Base-by-base conservation (phyloP, 1,140 invertebrate genomes). In the Procambarus clarkii region DNA sequence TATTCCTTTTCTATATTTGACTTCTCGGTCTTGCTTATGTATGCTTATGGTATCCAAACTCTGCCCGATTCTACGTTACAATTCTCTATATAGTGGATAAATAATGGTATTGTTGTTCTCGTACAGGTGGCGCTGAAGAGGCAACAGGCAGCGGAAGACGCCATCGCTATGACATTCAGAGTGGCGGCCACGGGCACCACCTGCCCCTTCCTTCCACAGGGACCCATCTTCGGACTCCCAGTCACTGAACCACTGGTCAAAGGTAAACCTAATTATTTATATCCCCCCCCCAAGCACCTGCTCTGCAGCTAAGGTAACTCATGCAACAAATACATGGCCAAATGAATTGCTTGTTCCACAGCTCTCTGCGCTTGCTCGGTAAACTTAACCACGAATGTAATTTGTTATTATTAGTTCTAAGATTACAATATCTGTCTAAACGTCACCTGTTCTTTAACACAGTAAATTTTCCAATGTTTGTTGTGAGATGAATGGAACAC, bases 111-210 rank as follows among this genome's bases (percentile, higher is more conserved):
- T 34, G 34, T 34, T 76, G 21, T 13, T 46, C 45, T 64, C 46
- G 44, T 94, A 45, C 94, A 99, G 97, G 98, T 99, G n/a, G 98
- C 98, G 18, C 94, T 99, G 85, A 99, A 99, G 95, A 95, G 98
- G 71, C 98, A 99, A 94, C 98, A 99, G 95, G 98, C 98, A 0
- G 98, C 98, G 0, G 98, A 99, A 95, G 98, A 99, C 94, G 98
- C 98, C 54, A 98, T 99, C 88, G 98, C 98, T 0, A 95, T 99
- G 85, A 98, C 98, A 78, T 95, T 99, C 93, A 96, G 98, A 34
- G 97, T 98, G n/a, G 98, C 97, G 44, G 97, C 98, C 92, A 98
- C 97, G 8, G 98, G 98, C 2, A 96, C 96, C 24, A 96, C 96
- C 50, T 95, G 98, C 82, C 97, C 97, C 79, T 96, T 97, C 74